Base-by-base conservation (phyloP, 2,888 invertebrate species). In the Hyles lineata region DNA sequence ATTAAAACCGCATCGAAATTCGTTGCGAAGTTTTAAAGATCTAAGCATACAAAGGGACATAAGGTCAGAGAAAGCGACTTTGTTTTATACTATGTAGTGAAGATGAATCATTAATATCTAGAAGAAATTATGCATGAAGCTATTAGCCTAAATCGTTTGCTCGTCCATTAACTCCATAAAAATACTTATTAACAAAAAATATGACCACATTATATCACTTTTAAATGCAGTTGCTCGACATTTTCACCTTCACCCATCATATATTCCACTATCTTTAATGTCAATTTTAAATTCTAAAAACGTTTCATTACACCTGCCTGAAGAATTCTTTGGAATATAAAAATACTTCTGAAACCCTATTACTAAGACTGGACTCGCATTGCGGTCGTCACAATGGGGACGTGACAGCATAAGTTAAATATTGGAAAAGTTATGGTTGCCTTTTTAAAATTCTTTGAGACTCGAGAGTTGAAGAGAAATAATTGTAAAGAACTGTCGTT, bases 391-490 rank as follows among this genome's bases (percentile, higher is more conserved):
- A 50, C 43, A 67, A 25, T 67, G 19, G n/a, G 23, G 2, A 50
- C 67, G 67, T 50, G 67, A 67, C 67, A 7, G 2, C 52, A 35
- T 21, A 35, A 72, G 21, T 62, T 55, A 58, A 63, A 72, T 63
- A 74, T 70, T 72, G 52, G 25, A 62, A 72, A 74, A 74, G 35
- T 72, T 72, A 60, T 35, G 55, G 55, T 43, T 43, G n/a, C 55
- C 43, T 70, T 55, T 74, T 69, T 67, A 69, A 71, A 72, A 71
- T 43, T 71, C 62, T 32, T 55, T 23, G 61, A 58, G 25, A 50
- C 35, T 32, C 11, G 2, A 70, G 9, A 23, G 32, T 69, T 43
- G 58, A 17, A 71, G n/a, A 71, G 62, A 77, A 73, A 19, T 15
- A 29, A 19, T 29, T 19, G 43, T 15, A 43, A 55, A 55, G 55